Percentiles rank a stretch among this genome's conserved stretches.
phyloP scores from a whole-genome alignment of 1,140 invertebrate species.

The Subanguina moxae region DNA sequence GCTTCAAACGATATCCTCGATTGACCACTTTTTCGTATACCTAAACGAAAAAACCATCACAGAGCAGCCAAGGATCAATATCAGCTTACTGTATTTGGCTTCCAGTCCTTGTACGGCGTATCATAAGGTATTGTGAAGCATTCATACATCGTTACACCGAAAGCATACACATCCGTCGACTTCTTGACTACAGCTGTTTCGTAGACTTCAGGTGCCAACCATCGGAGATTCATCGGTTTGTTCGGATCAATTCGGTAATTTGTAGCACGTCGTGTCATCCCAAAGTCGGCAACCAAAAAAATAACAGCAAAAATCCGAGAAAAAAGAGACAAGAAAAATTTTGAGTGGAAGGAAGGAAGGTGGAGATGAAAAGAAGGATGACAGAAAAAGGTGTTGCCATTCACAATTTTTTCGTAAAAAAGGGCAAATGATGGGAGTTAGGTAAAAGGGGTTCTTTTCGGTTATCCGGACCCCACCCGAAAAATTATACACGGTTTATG shows the following conservation, averaged over 20 bases:
- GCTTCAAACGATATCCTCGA: neutral
- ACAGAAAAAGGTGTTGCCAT: too few relatives aligned
- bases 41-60: neutral
- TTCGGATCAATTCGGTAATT: slow-evolving; percentile 52
- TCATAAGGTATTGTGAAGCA: slow-evolving; percentile 30
- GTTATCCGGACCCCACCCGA: too few relatives aligned
- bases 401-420: too few relatives aligned
- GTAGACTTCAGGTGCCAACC: slow-evolving; percentile 43
- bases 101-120: slow-evolving; percentile 31
- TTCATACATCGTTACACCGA: slow-evolving; percentile 33
- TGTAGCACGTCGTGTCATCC: slow-evolving; percentile 47
- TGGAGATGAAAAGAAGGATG: too few relatives aligned
- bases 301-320: too few relatives aligned
- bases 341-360: too few relatives aligned
- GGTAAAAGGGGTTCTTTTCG: too few relatives aligned
- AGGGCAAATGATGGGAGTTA: too few relatives aligned
- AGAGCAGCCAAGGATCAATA: neutral
- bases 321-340: too few relatives aligned
- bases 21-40: neutral
- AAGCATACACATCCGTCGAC: slow-evolving; percentile 33
- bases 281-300: slow-evolving; percentile 50
- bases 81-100: slow-evolving; percentile 16
- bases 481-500: too few relatives aligned
- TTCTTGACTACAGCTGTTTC: slow-evolving; percentile 34
- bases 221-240: slow-evolving; percentile 49